Conservation (phyloP, 2,113 vertebrate genomes). For the Condylura cristata region DNA sequence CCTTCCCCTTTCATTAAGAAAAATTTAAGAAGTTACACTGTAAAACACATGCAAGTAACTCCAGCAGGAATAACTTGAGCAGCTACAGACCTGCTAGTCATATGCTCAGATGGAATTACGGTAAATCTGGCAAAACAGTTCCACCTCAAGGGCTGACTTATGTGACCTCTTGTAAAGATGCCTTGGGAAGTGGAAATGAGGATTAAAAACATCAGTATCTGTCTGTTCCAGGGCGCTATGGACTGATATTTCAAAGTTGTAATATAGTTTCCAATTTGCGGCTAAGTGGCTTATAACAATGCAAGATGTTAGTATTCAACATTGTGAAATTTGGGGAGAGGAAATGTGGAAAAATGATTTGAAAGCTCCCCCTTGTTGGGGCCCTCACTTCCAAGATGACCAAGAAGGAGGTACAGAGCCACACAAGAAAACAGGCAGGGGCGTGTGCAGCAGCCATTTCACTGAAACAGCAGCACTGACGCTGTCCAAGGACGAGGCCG, state of each 20-base stretch:
- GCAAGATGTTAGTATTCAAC: constrained; percentile 1
- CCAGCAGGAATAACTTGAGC: neutral
- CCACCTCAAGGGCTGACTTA: neutral
- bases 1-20: neutral
- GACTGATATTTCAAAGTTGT: constrained; percentile 39
- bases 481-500: no score
- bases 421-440: no score
- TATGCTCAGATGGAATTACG: neutral
- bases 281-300: neutral
- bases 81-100: neutral
- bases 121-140: neutral
- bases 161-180: neutral
- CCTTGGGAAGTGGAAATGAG: no score
- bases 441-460: no score
- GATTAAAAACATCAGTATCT: neutral
- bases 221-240: neutral
- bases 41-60: neutral
- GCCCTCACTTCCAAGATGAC: no score
- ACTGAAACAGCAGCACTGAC: no score
- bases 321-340: neutral
- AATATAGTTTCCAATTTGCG: constrained; percentile 44
- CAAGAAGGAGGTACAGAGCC: no score
- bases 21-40: neutral
- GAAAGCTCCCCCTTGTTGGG: neutral
- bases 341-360: neutral